phyloP scores from a whole-genome alignment of 2,888 invertebrate species.

The Ormia ochracea region DNA sequence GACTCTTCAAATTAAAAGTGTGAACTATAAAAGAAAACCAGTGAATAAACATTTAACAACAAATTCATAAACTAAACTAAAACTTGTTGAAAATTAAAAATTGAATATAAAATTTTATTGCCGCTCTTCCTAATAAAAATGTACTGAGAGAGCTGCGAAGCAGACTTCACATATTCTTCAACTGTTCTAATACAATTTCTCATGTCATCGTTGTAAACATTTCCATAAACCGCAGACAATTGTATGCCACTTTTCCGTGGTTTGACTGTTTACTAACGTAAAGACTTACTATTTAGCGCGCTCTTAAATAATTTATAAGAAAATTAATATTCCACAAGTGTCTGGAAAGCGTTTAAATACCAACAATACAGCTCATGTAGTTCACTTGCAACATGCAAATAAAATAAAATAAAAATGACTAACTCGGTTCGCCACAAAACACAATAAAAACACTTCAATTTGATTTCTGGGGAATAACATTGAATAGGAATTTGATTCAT shows the following conservation, averaged over 20 bases:
- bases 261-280: not conserved
- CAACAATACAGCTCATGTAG: not conserved
- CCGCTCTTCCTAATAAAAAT: not conserved
- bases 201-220: too few species aligned
- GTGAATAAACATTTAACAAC: too few species aligned
- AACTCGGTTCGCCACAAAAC: not conserved
- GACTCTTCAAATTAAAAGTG: too few species aligned
- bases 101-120: too few species aligned
- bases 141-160: too few species aligned
- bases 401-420: not conserved
- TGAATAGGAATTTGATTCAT: slow-evolving; percentile 16
- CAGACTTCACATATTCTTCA: too few species aligned
- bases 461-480: slow-evolving; percentile 12
- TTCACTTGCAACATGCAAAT: slow-evolving; percentile 29
- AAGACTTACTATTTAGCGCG: not conserved
- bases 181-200: too few species aligned
- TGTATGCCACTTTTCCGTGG: not conserved
- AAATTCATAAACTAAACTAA: too few species aligned
- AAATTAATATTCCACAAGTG: slow-evolving; percentile 44
- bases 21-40: too few species aligned
- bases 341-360: slow-evolving; percentile 37
- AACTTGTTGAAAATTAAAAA: too few species aligned
- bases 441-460: not conserved
- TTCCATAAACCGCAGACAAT: not conserved
- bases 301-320: slow-evolving; percentile 4